These are phyloP conservation scores for Aspidiotus destructor DNA, from an alignment of 2,888 invertebrate genomes.

Conservation along the genomic window DNA sequence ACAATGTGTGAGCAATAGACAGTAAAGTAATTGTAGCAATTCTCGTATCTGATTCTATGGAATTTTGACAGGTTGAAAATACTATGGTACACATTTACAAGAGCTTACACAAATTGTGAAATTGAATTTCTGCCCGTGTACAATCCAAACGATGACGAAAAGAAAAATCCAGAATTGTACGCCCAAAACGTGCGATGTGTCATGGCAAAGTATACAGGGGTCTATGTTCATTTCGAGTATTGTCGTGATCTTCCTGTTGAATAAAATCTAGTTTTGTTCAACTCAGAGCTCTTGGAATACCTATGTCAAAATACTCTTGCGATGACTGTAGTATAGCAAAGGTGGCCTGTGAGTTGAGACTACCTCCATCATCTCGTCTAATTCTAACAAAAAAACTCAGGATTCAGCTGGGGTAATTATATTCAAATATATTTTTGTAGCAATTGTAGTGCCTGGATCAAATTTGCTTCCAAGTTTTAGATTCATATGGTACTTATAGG, in stretches of 20 bases:
- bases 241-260: not conserved
- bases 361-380: conserved; percentile 62
- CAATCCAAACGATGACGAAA: conserved; percentile 75
- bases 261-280: not conserved
- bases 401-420: conserved; percentile 57
- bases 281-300: conserved; percentile 67
- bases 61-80: conserved; percentile 55
- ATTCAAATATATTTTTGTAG: too few relatives aligned
- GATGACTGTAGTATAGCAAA: conserved; percentile 81
- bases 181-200: conserved; percentile 79
- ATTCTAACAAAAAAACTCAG: conserved; percentile 71
- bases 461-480: too few relatives aligned
- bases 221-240: not conserved
- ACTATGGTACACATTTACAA: conserved; percentile 79
- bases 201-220: conserved; percentile 71
- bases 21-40: too few relatives aligned
- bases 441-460: too few relatives aligned
- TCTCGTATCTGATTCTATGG: too few relatives aligned
- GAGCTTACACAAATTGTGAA: conserved; percentile 77
- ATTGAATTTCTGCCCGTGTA: conserved; percentile 90
- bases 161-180: conserved; percentile 73
- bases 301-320: conserved; percentile 82
- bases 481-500: too few relatives aligned
- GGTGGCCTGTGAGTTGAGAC: conserved; percentile 69
- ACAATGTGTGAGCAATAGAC: too few relatives aligned